phyloP scores from a whole-genome alignment of 2,797 vertebrate genomes.

The Gymnocypris eckloni region DNA sequence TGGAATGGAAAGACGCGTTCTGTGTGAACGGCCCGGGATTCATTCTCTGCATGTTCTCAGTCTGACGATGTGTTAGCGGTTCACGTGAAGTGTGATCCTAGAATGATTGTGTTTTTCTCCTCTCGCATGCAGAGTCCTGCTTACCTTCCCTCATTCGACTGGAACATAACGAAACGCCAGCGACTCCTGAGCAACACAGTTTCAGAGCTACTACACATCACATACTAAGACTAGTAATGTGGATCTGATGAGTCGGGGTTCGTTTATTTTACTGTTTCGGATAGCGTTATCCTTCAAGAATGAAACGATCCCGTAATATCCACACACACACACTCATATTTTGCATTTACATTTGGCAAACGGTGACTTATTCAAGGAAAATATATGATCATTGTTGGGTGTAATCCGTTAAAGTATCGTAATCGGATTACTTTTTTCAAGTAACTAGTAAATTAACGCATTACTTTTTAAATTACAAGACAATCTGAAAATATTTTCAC shows the following conservation, averaged over 20 bases:
- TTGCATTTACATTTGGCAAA: neutral
- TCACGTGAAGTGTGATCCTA: slow-evolving; percentile 68
- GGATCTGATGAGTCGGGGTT: neutral
- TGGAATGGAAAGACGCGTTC: neutral
- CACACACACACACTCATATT: neutral
- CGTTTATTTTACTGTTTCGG: neutral
- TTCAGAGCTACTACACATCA: neutral
- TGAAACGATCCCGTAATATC: neutral
- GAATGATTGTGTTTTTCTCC: slow-evolving; percentile 68
- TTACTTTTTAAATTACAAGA: neutral
- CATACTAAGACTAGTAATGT: neutral
- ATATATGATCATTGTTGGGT: neutral
- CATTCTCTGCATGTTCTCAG: neutral
- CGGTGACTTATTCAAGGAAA: slow-evolving; percentile 20
- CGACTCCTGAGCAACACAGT: neutral
- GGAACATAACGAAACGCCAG: neutral
- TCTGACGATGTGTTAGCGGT: slow-evolving; percentile 9
- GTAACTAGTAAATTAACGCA: neutral
- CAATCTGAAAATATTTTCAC: neutral
- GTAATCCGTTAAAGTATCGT: neutral
- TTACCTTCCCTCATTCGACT: slow-evolving; percentile 89
- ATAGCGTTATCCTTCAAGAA: neutral
- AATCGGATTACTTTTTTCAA: neutral
- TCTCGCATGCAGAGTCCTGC: slow-evolving; percentile 73
- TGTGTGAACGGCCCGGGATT: neutral